Evolutionary conservation across 2,113 vertebrate genomes (phyloP).

Genomic region (Spheniscus mendiculus): DNA sequence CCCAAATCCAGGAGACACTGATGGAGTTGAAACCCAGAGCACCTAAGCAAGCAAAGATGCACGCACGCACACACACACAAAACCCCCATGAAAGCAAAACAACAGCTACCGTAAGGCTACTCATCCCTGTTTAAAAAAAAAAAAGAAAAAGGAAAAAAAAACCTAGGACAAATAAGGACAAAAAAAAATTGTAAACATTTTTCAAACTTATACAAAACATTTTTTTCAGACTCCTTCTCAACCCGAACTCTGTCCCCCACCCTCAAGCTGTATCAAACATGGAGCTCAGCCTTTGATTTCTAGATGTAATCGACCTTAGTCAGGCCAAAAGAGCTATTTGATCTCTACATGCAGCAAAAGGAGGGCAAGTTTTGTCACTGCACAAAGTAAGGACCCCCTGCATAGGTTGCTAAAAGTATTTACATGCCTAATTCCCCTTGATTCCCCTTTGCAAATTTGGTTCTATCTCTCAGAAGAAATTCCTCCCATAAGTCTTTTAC

Average conservation of each 20-base stretch:
- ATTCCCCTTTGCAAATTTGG: background rate
- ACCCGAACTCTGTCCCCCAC: background rate
- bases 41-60: background rate
- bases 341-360: background rate
- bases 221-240: background rate
- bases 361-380: background rate
- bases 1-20: background rate
- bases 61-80: too few species aligned
- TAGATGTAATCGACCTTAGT: rapidly evolving
- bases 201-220: background rate
- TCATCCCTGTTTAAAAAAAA: background rate
- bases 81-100: background rate
- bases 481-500: constrained; percentile 1
- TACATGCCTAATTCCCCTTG: background rate
- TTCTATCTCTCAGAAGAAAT: background rate
- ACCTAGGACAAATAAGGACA: background rate
- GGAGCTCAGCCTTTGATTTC: background rate
- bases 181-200: background rate
- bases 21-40: background rate
- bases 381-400: background rate
- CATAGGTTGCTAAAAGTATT: background rate
- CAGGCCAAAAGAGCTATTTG: background rate
- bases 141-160: background rate
- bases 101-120: background rate
- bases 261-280: background rate